Base-by-base conservation (phyloP, 2,113 vertebrate genomes). In the Malurus alboscapulatus region DNA sequence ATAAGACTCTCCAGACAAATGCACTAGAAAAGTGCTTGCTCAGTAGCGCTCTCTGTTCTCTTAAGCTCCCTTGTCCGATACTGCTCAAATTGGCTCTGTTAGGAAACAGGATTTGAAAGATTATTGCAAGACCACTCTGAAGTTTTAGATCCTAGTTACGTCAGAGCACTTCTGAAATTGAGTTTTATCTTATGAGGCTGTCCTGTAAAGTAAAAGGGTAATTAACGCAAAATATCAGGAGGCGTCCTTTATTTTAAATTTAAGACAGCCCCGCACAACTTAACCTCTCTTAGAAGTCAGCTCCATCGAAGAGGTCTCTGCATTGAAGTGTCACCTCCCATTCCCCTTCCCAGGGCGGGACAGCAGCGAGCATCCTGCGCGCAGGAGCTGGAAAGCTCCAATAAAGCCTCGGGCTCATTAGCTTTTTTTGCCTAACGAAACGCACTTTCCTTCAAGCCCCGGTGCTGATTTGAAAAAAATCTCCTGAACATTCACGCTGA, bases 221-320 rank as follows among this genome's bases (percentile, higher is more conserved):
- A 96, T 83, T 87, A 92, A 69, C 69, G 36, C n/a, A 72, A 75
- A 95, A 40, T n/a, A 75, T 7, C 72, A 62, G 30, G 50, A 76
- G 57, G 25, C 22, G 87, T 61, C 24, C 17, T 75, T 73, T 65
- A 69, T 45, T 75, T 87, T 58, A 71, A 80, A 67, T 47, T 2
- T 16, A 40, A 88, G 58, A n/a, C 42, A 22, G 36, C 34, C 34
- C 34, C 34, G 34, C 34, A 17, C 32, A 50, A 3, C 9, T 58
- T 32, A 26, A 67, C 34, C 13, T 61, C 30, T 40, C 30, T 11
- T 8, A 45, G 45, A 50, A 29, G 24, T 2, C 61, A 14, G 69
- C 6, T 48, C 30, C 17, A 3, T 1, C 0, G 40, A 30, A 45
- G 36, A 30, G 47, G 12, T 58, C 48, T 40, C 48, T 1, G 65